Evolutionary conservation across 2,797 vertebrate species (phyloP).

Genomic region (Acrocephalus scirpaceus): DNA sequence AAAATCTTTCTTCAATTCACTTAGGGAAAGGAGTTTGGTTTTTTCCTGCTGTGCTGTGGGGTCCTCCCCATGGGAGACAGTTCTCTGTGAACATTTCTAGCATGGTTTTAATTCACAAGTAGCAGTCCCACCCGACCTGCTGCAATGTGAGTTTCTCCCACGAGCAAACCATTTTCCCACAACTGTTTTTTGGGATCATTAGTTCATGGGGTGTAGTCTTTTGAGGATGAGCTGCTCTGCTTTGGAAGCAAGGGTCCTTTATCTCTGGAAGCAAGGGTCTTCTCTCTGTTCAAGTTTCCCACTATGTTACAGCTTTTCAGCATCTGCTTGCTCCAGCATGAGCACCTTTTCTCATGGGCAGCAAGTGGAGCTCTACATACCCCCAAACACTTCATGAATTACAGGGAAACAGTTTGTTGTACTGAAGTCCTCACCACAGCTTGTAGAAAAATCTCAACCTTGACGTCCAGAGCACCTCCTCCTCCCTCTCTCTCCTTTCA

Average conservation of each 20-base stretch:
- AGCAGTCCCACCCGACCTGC: rapidly evolving
- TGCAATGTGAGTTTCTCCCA: not conserved
- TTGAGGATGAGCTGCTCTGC: not conserved
- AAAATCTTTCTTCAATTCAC: not conserved
- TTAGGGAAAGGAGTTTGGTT: not conserved
- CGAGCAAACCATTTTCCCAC: not conserved
- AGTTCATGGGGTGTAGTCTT: not conserved
- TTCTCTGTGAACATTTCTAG: not conserved
- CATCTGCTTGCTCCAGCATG: not conserved
- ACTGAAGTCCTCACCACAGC: not conserved
- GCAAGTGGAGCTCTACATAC: not conserved
- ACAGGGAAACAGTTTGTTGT: not conserved
- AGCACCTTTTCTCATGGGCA: not conserved
- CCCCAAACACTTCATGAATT: not conserved
- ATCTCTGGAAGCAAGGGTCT: not conserved
- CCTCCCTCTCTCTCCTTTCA: not conserved
- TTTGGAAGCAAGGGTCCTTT: not conserved
- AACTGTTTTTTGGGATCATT: not conserved
- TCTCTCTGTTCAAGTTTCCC: not conserved
- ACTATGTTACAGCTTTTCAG: not conserved
- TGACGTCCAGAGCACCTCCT: rapidly evolving
- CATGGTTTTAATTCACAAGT: rapidly evolving
- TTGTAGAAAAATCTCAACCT: not conserved
- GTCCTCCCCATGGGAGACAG: not conserved
- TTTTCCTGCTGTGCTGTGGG: not conserved